Conservation (phyloP, 2,113 vertebrate genomes). For the Pseudonaja textilis region DNA sequence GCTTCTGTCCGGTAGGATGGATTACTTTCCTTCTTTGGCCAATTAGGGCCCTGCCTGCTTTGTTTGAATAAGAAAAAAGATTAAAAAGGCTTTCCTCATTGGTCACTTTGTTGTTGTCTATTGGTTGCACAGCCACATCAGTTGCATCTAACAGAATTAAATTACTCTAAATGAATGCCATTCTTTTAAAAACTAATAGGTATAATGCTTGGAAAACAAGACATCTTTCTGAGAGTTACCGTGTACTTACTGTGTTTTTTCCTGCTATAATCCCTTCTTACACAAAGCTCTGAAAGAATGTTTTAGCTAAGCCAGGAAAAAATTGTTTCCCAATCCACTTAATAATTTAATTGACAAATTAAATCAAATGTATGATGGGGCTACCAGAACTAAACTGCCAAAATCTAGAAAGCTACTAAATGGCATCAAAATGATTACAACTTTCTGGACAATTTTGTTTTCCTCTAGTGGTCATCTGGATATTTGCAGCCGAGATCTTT, state of each 20-base stretch:
- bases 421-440: background rate
- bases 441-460: background rate
- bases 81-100: background rate
- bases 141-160: background rate
- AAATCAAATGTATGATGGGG: background rate
- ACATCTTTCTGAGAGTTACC: background rate
- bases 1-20: background rate
- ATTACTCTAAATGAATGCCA: background rate
- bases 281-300: background rate
- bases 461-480: background rate
- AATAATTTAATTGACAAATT: background rate
- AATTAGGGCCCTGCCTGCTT: background rate
- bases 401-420: background rate
- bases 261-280: background rate
- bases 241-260: background rate
- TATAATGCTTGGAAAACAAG: background rate
- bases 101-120: background rate
- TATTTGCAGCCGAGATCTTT: background rate
- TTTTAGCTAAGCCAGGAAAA: constrained; percentile 3
- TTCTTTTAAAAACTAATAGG: background rate
- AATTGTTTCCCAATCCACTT: background rate
- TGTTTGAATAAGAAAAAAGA: constrained; percentile 4
- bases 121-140: background rate
- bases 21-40: background rate
- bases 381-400: background rate